Conservation (phyloP, 1,140 invertebrate species). For the Drosophila bocqueti region DNA sequence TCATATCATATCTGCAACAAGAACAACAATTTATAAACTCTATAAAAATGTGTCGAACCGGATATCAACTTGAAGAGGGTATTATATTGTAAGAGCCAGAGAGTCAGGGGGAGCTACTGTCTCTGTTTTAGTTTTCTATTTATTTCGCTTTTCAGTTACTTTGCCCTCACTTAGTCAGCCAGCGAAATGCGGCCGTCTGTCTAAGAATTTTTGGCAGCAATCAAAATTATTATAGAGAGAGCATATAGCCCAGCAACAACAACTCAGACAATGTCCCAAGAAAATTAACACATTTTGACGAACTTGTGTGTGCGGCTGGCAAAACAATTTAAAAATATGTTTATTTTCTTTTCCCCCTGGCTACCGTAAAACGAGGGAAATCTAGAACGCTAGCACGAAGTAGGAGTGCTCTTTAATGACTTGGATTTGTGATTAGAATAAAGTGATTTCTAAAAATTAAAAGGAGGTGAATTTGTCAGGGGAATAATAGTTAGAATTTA, state of each 20-base stretch:
- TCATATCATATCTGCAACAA: constrained; percentile 55
- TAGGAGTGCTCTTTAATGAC: constrained; percentile 3
- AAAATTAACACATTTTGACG: constrained; percentile 76
- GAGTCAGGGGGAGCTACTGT: not conserved
- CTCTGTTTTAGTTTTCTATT: not conserved
- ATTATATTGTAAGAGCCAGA: not conserved
- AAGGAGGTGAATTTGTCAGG: not conserved
- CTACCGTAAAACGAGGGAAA: constrained; percentile 1
- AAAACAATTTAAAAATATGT: constrained; percentile 69
- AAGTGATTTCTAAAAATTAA: not conserved
- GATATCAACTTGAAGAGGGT: constrained; percentile 28
- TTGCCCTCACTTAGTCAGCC: constrained; percentile 49
- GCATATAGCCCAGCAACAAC: constrained; percentile 21
- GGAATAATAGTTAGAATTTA: not conserved
- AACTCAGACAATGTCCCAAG: constrained; percentile 37
- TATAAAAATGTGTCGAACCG: constrained; percentile 25
- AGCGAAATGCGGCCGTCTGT: constrained; percentile 60
- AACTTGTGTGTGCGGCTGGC: constrained; percentile 55
- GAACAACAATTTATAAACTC: constrained; percentile 53
- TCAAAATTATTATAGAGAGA: constrained; percentile 71
- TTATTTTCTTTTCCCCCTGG: constrained; percentile 2
- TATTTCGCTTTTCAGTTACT: constrained; percentile 5
- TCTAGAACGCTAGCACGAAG: constrained; percentile 18
- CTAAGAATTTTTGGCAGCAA: constrained; percentile 79
- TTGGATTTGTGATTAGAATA: no score